These are phyloP conservation scores for Muntiacus reevesi DNA, from an alignment of 2,113 vertebrate genomes.

Conservation along the genomic window DNA sequence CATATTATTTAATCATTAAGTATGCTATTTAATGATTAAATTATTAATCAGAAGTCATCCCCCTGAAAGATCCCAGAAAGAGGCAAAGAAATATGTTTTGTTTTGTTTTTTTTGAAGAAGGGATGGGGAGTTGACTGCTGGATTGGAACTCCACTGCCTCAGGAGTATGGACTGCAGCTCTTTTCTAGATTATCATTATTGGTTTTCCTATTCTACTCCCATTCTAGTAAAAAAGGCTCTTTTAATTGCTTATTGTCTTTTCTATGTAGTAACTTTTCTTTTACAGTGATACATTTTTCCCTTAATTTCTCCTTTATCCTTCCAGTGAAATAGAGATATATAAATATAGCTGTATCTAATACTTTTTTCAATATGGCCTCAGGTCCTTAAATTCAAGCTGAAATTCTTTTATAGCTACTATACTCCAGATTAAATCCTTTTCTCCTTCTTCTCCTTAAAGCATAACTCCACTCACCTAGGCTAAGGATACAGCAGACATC, in stretches of 20 bases:
- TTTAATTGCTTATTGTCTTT: background rate
- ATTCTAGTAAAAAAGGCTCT: background rate
- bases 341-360: background rate
- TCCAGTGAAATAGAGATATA: background rate
- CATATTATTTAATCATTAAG: background rate
- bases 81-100: background rate
- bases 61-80: background rate
- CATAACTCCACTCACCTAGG: background rate
- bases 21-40: background rate
- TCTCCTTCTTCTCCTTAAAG: background rate
- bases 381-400: background rate
- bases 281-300: background rate
- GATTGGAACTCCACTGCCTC: background rate
- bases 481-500: background rate
- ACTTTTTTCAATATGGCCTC: background rate
- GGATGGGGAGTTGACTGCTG: background rate
- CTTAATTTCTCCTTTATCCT: background rate
- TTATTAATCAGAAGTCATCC: background rate
- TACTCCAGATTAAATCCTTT: background rate
- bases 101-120: background rate
- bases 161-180: background rate
- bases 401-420: background rate
- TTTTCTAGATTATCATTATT: background rate
- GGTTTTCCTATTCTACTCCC: background rate
- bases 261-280: background rate